Conservation (phyloP, 2,113 vertebrate genomes). For the Cebidichthys violaceus region DNA sequence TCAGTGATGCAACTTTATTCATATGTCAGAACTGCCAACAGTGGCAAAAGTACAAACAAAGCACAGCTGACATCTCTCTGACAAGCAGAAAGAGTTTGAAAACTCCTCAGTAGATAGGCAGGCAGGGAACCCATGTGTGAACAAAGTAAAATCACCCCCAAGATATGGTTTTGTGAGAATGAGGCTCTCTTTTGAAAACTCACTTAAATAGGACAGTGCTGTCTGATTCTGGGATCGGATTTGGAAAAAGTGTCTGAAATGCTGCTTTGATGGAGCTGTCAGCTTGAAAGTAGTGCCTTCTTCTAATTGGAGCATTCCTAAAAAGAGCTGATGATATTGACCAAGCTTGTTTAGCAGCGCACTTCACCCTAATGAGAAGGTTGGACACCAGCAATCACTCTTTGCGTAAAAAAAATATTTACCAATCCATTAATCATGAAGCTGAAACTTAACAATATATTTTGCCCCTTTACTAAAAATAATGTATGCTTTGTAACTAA, state of each 20-base stretch:
- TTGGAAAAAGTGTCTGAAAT: constrained; percentile 24
- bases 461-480: neutral
- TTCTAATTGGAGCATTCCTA: constrained; percentile 5
- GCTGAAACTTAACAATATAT: neutral
- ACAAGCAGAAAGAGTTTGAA: constrained; percentile 37
- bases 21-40: constrained; percentile 15
- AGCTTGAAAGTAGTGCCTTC: neutral
- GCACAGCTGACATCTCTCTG: neutral
- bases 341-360: neutral
- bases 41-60: constrained; percentile 21
- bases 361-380: neutral
- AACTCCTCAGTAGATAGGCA: constrained; percentile 37
- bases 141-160: constrained; percentile 39
- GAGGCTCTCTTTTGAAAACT: constrained; percentile 21
- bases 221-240: constrained; percentile 4
- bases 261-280: constrained; percentile 21
- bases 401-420: neutral
- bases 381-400: neutral
- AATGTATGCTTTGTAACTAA: neutral
- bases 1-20: constrained; percentile 10
- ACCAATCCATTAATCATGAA: neutral
- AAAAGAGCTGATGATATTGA: constrained; percentile 6
- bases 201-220: constrained; percentile 20
- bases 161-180: constrained; percentile 26
- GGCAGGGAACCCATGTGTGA: constrained; percentile 33